Conservation (phyloP, 1,140 invertebrate genomes). For the Hylaeus volcanicus region DNA sequence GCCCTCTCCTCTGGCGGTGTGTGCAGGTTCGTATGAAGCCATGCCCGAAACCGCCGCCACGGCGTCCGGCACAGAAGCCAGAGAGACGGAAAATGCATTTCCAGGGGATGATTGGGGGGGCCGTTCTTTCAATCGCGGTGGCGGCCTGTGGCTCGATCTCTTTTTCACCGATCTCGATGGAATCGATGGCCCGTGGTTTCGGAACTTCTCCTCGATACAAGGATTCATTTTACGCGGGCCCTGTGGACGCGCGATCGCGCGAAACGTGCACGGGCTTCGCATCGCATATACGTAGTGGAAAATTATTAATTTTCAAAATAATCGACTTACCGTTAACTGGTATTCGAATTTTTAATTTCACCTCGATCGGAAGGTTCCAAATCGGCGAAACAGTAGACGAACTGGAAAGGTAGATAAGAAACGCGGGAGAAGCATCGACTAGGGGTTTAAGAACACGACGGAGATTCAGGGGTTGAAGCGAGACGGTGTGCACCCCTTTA, state of each 20-base stretch:
- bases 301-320: too few relatives aligned
- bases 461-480: too few relatives aligned
- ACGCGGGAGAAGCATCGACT: neutral
- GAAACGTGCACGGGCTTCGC: too few relatives aligned
- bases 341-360: neutral
- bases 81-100: slow-evolving; percentile 65
- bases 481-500: neutral
- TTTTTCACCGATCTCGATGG: slow-evolving; percentile 40
- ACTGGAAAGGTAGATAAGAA: slow-evolving; percentile 2
- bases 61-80: slow-evolving; percentile 57
- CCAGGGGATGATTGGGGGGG: slow-evolving; percentile 52
- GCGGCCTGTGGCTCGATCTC: slow-evolving; percentile 32
- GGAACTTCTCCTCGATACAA: slow-evolving; percentile 1
- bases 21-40: slow-evolving; percentile 38
- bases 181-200: slow-evolving; percentile 11
- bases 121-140: slow-evolving; percentile 47
- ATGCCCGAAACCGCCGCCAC: slow-evolving; percentile 57
- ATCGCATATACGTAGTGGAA: too few relatives aligned
- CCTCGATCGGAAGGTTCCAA: neutral
- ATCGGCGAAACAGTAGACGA: neutral
- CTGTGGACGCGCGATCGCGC: neutral
- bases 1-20: slow-evolving; percentile 39
- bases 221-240: slow-evolving; percentile 1
- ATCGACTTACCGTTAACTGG: too few relatives aligned
- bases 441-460: neutral